Base-by-base conservation (phyloP, 2,113 vertebrate genomes). In the Blennius ocellaris region DNA sequence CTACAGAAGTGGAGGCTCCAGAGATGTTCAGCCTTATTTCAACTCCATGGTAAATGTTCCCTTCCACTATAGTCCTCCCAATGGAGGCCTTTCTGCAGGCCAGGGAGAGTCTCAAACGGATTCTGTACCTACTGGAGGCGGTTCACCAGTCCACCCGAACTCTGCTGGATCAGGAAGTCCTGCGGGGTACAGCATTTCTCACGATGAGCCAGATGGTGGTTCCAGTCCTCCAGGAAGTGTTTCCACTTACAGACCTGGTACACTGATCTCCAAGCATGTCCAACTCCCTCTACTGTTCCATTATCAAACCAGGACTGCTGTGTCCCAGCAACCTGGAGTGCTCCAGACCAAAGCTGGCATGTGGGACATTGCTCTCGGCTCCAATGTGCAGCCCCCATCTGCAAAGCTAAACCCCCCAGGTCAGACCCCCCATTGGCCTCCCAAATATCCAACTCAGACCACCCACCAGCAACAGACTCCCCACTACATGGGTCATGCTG, bases 141-240 rank as follows among this genome's bases (percentile, higher is more conserved):
- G 0, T 1, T 58, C 50, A 2, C 12, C 15, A 37, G 39, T 7
- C 2, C 9, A 1, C 5, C 11, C 8, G 11, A 61, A 59, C 5
- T 59, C 59, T 6, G 5, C 9, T 58, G n/a, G 36, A n/a, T 16
- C 56, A 53, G 12, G 6, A 0, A 4, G 0, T 43, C 17, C 3
- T 9, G 17, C 30, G 39, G 2, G 21, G 17, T 2, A 8, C 0
- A 6, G 14, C 7, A 43, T 53, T 7, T 36, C 30, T 9, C 10
- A 55, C 14, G 3, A 45, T 5, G 14, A 70, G 36, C 16, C 0
- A 5, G 7, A 56, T 68, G 43, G 38, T 57, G 7, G 76, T 11
- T 39, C 69, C 50, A 68, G 54, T 75, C 69, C 11, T 11, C 38
- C 21, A 14, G 37, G 66, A 80, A 55, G 69, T 61, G 55, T 58